Conservation (phyloP, 2,888 invertebrate species). For the Melipona beecheii region DNA sequence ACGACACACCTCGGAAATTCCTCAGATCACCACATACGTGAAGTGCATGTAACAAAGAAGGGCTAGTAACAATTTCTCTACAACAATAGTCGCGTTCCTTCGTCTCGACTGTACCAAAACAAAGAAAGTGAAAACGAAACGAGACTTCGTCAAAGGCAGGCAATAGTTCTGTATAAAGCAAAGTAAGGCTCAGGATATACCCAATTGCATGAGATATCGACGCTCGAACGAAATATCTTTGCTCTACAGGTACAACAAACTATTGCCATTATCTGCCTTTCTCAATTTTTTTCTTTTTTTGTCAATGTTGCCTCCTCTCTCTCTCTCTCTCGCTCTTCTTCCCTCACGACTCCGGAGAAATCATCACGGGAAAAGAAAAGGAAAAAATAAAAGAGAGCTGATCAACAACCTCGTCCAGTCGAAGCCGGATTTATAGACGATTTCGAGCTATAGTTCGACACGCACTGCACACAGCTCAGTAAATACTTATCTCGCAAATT, state of each 20-base stretch:
- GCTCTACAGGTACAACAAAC: neutral
- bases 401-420: neutral
- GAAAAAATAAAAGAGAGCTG: neutral
- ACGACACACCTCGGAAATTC: neutral
- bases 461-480: constrained; percentile 62
- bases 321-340: neutral
- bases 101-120: neutral
- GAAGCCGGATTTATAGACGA: constrained; percentile 1
- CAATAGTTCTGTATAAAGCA: constrained; percentile 6
- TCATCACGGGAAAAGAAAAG: neutral
- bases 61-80: constrained; percentile 51
- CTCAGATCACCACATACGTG: no score
- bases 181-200: constrained; percentile 24
- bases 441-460: constrained; percentile 34
- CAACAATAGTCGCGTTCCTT: constrained; percentile 42
- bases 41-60: constrained; percentile 36
- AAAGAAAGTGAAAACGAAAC: neutral
- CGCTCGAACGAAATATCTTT: neutral
- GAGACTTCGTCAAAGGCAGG: constrained; percentile 5
- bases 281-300: neutral
- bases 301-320: no score
- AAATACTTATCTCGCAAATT: constrained; percentile 30
- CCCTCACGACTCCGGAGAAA: neutral
- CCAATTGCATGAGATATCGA: constrained; percentile 5
- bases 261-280: neutral